These are phyloP conservation scores for Alentia gelatinosa DNA, from an alignment of 2,888 invertebrate species.

Conservation along the genomic window DNA sequence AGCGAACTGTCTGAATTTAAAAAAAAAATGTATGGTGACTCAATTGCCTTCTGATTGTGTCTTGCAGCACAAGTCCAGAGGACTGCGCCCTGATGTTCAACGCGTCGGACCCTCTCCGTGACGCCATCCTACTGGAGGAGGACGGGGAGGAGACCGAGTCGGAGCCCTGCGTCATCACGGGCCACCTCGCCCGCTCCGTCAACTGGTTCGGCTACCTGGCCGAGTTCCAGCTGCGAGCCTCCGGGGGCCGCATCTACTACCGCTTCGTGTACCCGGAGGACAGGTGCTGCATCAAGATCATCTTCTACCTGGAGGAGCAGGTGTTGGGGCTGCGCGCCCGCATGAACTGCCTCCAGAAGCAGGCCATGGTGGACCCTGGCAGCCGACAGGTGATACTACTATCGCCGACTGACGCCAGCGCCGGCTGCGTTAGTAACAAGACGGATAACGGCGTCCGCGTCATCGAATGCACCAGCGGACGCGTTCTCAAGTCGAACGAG, in stretches of 20 bases:
- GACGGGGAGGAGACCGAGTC: background rate
- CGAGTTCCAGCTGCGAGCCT: background rate
- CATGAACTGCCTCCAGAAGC: conserved; percentile 64
- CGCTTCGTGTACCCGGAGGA: conserved; percentile 59
- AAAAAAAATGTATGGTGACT: background rate
- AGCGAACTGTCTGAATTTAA: too few relatives aligned
- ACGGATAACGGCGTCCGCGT: conserved; percentile 40
- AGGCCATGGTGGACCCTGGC: conserved; percentile 60
- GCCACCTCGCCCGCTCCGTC: conserved; percentile 48
- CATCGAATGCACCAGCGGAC: conserved; percentile 61
- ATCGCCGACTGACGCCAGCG: conserved; percentile 57
- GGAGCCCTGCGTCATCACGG: conserved; percentile 57
- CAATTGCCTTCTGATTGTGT: background rate
- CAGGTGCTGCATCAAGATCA: conserved; percentile 63
- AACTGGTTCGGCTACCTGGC: conserved; percentile 64
- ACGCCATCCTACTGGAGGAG: conserved; percentile 28
- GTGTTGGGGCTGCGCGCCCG: conserved; percentile 58
- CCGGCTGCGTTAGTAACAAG: conserved; percentile 61
- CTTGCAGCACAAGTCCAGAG: conserved; percentile 52
- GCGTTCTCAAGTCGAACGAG: conserved; percentile 60
- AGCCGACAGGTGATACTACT: conserved; percentile 63
- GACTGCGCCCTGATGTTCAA: conserved; percentile 58
- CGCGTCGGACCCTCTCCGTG: conserved; percentile 53
- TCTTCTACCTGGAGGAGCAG: conserved; percentile 63
- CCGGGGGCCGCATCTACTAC: conserved; percentile 59